Base-by-base conservation (phyloP, 2,113 vertebrate genomes). In the Malurus melanocephalus region DNA sequence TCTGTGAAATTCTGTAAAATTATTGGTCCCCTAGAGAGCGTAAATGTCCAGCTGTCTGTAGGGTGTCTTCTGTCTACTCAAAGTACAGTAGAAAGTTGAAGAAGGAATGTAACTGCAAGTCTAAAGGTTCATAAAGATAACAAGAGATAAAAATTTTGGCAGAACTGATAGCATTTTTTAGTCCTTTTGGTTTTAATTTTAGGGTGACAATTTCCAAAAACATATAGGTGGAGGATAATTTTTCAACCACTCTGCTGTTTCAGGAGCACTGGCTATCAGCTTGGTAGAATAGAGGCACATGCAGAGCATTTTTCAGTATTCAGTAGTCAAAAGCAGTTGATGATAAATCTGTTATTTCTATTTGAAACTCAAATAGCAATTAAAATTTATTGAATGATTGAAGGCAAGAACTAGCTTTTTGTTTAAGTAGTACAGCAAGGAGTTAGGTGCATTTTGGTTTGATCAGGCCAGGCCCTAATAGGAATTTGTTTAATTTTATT, bases 401-500 rank as follows among this genome's bases (percentile, higher is more conserved):
- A 87, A 82, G 38, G 42, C 71, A 73, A 88, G 75, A 84, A 88
- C 56, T 56, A 79, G 42, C 32, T 57, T 85, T 89, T 79, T 85
- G 80, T 92, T 93, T 90, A 82, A 93, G 74, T 42, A 81, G 24
- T 67, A 24, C 55, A 57, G 6, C 6, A 8, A 56, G 52, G 43
- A 86, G 27, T 48, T 67, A 79, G 43, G 61, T 79, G 57, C 14
- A 3, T 10, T 2, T 76, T 72, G 65, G 51, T 75, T 91, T 85
- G 66, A 80, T 79, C 23, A 68, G 42, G 26, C 52, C 52, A 68
- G 53, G 33, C 45, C 13, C 57, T 89, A 75, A 79, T 42, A 82
- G 79, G 66, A 59, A 35, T 88, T 81, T 85, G 74, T 92, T 92
- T 82, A 67, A 79, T 90, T 91, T 85, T 77, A 82, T 86, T 88